Evolutionary conservation across 2,113 vertebrate genomes (phyloP), one percentile per base, ranked within the genome.

Genomic region (Arothron firmamentum): DNA sequence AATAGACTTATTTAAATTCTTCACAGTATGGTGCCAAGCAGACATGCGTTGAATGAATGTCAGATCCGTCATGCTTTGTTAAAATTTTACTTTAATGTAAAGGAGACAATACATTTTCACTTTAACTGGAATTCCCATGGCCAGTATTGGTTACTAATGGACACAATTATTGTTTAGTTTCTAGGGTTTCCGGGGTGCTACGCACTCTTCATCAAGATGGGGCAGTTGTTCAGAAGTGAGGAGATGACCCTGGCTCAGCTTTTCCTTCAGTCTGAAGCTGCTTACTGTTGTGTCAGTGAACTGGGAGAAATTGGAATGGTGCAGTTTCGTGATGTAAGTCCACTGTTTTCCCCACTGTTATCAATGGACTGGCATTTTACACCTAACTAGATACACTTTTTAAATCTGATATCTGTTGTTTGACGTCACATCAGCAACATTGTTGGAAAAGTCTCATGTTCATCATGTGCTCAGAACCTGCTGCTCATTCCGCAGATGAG

Each of bases 181-280:
- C 47, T 53, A 31, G 67, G 50, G 31, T 21, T 53, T 50, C 34
- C 2, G 50, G 66, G 61, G 65, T 50, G 63, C 69, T 34, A 52
- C 55, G 54, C 49, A 12, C 58, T 67, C 53, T 41, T 65, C 57
- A 72, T 61, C 87, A 86, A 76, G 86, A 99, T 99, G 96, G 96
- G 96, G 82, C 95, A 98, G 67, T 92, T 99, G 63, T 98, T 99
- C 88, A 89, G 96, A 71, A 99, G 96, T 28, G 95, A 99, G 77
- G 96, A 99, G 92, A 99, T 99, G 96, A 98, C 95, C 0, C 90
- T 99, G 79, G 96, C 96, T 8, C 96, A 99, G 90, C 94, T 99
- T 19, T 99, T 97, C 67, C 92, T 99, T 21, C 96, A 98, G 84
- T 98, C 96, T 0, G 96, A 99, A 87, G 96, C 96, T 21, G 96